phyloP scores from a whole-genome alignment of 2,113 vertebrate species.

The Apteryx mantelli region DNA sequence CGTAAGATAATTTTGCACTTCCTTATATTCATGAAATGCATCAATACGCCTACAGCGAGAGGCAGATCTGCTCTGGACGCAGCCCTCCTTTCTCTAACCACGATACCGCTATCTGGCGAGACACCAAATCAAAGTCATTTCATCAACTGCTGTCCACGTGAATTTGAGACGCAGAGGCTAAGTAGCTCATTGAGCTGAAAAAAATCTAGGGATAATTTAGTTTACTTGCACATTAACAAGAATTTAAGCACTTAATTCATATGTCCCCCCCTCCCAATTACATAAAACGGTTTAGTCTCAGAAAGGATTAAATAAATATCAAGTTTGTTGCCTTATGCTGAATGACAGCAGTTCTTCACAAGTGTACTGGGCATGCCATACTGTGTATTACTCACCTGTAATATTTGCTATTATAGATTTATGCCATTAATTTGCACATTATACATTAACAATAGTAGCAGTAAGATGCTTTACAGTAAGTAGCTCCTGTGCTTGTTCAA shows the following conservation, averaged over 20 bases:
- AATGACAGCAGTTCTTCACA: background rate
- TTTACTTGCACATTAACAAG: background rate
- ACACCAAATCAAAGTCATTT: background rate
- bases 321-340: background rate
- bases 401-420: background rate
- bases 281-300: background rate
- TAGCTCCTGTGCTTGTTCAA: background rate
- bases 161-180: background rate
- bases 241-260: background rate
- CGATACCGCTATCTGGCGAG: rapidly evolving
- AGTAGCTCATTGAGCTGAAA: background rate
- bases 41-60: background rate
- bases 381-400: background rate
- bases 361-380: background rate
- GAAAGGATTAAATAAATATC: background rate
- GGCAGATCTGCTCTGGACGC: rapidly evolving
- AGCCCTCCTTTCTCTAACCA: background rate
- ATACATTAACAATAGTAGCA: background rate
- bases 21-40: background rate
- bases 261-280: background rate
- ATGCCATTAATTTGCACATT: background rate
- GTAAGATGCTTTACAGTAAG: conserved; percentile 5
- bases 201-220: background rate
- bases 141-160: background rate
- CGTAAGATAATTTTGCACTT: background rate